phyloP scores from a whole-genome alignment of 2,888 invertebrate genomes.

The Harpalus rubripes region DNA sequence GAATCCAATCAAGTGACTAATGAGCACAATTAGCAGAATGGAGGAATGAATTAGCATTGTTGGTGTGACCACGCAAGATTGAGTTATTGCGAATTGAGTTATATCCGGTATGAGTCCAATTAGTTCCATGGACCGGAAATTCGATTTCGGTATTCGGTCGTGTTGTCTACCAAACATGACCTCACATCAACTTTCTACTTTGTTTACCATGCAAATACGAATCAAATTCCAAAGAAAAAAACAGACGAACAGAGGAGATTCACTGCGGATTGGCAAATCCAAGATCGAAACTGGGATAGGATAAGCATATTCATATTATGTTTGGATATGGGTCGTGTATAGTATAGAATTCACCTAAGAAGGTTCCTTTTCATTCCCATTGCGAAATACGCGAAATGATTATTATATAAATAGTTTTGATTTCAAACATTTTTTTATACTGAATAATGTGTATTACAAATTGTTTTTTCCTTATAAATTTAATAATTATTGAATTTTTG shows the following conservation, averaged over 20 bases:
- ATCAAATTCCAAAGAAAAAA: neutral
- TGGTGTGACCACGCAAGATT: constrained; percentile 31
- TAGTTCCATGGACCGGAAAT: constrained; percentile 46
- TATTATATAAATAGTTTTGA: no score
- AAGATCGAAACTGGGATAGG: neutral
- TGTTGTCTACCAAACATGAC: constrained; percentile 27
- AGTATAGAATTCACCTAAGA: no score
- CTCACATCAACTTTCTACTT: neutral
- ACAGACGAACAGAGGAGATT: neutral
- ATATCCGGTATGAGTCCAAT: constrained; percentile 41
- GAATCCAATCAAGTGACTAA: neutral
- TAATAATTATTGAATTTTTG: no score
- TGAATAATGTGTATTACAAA: no score
- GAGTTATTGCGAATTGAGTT: constrained; percentile 44
- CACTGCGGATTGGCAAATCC: neutral
- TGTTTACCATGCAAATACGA: neutral
- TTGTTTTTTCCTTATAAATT: no score
- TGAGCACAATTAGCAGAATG: neutral
- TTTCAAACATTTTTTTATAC: no score
- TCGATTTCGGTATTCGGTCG: constrained; percentile 25
- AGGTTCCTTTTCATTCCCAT: no score
- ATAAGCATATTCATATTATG: neutral
- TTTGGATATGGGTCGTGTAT: no score
- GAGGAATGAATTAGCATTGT: constrained; percentile 9
- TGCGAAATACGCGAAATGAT: no score